Evolutionary conservation across 2,113 vertebrate species (phyloP).

Genomic region (Chelonoidis abingdonii): DNA sequence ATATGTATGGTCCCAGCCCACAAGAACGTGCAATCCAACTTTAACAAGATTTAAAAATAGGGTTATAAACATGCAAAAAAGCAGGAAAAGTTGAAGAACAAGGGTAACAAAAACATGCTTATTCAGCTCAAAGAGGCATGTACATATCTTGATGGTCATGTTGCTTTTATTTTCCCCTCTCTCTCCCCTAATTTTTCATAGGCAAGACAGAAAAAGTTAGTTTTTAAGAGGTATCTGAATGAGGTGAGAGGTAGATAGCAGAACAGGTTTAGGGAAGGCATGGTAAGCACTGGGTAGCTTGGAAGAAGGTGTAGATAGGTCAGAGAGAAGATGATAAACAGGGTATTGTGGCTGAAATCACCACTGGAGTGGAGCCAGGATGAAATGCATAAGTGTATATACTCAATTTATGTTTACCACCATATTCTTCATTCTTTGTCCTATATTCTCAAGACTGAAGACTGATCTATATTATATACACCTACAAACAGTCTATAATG

Average conservation of each 20-base stretch:
- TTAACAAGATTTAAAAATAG: neutral
- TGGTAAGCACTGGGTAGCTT: neutral
- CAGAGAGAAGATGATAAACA: neutral
- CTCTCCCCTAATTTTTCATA: neutral
- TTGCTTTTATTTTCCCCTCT: neutral
- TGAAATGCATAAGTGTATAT: neutral
- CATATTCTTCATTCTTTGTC: neutral
- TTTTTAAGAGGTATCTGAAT: neutral
- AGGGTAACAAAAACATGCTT: neutral
- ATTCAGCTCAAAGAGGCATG: neutral
- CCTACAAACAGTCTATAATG: too few species aligned
- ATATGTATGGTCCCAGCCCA: fast-evolving
- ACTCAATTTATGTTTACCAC: neutral
- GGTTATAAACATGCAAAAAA: neutral
- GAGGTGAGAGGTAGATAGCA: neutral
- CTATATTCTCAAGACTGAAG: neutral
- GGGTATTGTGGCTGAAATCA: neutral
- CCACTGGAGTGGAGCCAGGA: too few species aligned
- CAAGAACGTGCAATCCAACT: fast-evolving
- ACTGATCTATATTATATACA: neutral
- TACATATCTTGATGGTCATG: neutral
- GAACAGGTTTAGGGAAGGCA: neutral
- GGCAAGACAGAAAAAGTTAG: neutral
- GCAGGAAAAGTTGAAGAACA: neutral
- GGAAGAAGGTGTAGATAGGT: neutral